These are phyloP conservation scores for Agonopterix subpropinquella DNA, from an alignment of 2,888 invertebrate species.

Conservation along the genomic window DNA sequence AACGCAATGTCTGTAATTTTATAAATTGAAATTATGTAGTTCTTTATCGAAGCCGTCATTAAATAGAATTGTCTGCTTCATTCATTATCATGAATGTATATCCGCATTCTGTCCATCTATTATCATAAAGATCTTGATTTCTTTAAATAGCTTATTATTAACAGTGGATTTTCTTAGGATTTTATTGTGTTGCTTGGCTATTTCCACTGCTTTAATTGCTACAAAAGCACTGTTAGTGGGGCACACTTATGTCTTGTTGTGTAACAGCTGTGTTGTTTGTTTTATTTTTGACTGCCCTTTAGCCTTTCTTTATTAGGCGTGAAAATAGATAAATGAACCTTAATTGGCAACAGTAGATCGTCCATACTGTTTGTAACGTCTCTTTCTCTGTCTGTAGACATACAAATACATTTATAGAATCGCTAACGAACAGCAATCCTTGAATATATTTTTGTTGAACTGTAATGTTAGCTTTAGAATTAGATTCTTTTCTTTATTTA, in stretches of 20 bases:
- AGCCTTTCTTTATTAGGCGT: constrained; percentile 26
- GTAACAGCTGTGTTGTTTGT: constrained; percentile 16
- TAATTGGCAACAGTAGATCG: constrained; percentile 33
- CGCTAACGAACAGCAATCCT: not conserved
- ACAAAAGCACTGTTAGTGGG: not conserved
- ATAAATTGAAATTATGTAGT: not conserved
- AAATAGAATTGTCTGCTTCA: constrained; percentile 8
- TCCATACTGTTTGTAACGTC: not conserved
- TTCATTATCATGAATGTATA: constrained; percentile 14
- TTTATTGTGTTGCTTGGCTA: not conserved
- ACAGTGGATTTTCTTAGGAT: not conserved
- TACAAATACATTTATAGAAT: not conserved
- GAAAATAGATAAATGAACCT: constrained; percentile 38
- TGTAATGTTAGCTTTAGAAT: constrained; percentile 2
- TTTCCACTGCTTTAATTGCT: not conserved
- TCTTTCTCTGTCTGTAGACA: not conserved
- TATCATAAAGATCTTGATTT: constrained; percentile 22
- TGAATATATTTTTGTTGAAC: not conserved
- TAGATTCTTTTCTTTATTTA: constrained; percentile 4
- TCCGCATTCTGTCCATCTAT: constrained; percentile 36
- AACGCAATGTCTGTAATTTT: not conserved
- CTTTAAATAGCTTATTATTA: constrained; percentile 2
- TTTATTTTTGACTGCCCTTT: constrained; percentile 28
- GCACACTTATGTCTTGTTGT: constrained; percentile 1
- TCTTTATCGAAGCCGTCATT: constrained; percentile 8